phyloP scores from a whole-genome alignment of 2,113 vertebrate genomes.

The Ceyx margarethae region DNA sequence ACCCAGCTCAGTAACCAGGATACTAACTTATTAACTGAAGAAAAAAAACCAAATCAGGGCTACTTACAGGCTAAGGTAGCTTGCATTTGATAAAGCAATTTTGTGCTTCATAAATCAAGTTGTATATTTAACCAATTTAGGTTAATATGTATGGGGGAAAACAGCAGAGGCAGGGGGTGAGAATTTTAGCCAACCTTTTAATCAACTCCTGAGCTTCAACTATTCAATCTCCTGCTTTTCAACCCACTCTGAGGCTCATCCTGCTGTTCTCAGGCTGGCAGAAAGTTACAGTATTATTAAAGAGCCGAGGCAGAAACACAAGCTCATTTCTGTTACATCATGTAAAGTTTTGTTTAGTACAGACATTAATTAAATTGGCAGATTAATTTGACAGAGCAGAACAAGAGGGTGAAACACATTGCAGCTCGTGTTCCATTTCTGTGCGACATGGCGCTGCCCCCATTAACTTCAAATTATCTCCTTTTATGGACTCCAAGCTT shows the following conservation, averaged over 20 bases:
- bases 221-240: neutral
- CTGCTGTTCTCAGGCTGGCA: neutral
- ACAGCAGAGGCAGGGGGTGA: neutral
- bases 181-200: neutral
- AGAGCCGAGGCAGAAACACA: neutral
- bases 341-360: conserved; percentile 8
- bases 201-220: neutral
- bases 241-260: neutral
- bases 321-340: conserved; percentile 10
- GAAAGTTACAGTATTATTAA: neutral
- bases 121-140: conserved; percentile 51
- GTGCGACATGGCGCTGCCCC: neutral
- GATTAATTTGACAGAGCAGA: conserved; percentile 38
- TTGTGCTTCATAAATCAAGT: conserved; percentile 57
- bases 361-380: conserved; percentile 41
- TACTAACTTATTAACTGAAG: conserved; percentile 16
- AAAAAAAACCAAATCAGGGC: neutral
- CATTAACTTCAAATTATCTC: conserved; percentile 58
- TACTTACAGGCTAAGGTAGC: neutral
- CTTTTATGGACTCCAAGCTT: conserved; percentile 54
- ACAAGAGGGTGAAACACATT: neutral
- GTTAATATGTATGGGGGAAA: conserved; percentile 49
- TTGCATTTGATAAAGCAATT: conserved; percentile 27
- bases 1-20: neutral
- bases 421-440: neutral